These are phyloP conservation scores for Balaeniceps rex DNA, from an alignment of 2,113 vertebrate species.

Conservation along the genomic window DNA sequence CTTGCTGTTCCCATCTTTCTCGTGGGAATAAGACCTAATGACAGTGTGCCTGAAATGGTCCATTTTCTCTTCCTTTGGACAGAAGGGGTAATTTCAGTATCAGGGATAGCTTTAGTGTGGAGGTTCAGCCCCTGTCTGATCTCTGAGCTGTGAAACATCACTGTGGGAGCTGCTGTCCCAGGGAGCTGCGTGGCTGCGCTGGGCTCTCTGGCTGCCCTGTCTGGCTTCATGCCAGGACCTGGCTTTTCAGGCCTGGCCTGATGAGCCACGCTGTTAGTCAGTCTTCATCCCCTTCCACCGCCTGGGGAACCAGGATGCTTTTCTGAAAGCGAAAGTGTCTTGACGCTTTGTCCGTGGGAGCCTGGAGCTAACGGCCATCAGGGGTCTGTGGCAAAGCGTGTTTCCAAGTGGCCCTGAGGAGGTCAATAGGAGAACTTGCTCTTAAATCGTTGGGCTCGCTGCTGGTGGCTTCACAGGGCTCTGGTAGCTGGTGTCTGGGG, in stretches of 20 bases:
- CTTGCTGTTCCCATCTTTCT: not conserved
- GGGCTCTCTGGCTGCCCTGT: not conserved
- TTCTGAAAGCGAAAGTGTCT: not conserved
- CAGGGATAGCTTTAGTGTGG: not conserved
- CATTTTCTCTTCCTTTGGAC: not conserved
- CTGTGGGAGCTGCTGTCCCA: not conserved
- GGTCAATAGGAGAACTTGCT: not conserved
- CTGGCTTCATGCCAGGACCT: not conserved
- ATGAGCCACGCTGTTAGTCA: not conserved
- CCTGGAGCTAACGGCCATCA: not conserved
- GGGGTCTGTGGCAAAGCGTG: not conserved
- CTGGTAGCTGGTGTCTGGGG: not conserved
- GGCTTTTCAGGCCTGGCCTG: not conserved
- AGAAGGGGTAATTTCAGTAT: not conserved
- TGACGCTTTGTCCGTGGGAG: not conserved
- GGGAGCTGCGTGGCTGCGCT: rapidly evolving
- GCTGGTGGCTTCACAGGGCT: rapidly evolving
- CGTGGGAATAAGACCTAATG: not conserved
- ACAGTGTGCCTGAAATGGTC: not conserved
- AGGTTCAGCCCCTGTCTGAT: not conserved
- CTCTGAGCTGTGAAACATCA: not conserved
- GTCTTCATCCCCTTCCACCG: not conserved
- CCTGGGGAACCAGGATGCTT: not conserved
- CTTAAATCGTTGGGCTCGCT: rapidly evolving
- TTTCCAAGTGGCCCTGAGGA: not conserved